Evolutionary conservation across 2,888 invertebrate species (phyloP).

Genomic region (Steromphala cineraria): DNA sequence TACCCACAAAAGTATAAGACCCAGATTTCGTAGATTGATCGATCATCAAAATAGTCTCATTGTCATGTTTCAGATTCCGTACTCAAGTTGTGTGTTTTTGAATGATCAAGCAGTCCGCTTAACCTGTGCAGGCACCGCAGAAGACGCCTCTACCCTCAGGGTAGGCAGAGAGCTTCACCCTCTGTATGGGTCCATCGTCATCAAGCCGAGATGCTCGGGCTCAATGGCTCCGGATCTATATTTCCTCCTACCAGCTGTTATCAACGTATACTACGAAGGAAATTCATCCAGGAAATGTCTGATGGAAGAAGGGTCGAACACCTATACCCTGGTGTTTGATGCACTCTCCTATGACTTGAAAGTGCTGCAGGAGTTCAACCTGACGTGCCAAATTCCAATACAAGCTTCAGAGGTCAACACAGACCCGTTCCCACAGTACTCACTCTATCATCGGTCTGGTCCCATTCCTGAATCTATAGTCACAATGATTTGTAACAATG

Average conservation of each 20-base stretch:
- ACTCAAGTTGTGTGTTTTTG: not conserved
- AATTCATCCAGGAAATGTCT: not conserved
- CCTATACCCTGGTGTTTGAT: not conserved
- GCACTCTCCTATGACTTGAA: not conserved
- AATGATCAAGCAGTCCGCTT: not conserved
- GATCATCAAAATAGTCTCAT: no score
- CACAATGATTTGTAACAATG: not conserved
- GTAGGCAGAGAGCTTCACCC: not conserved
- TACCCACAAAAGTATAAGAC: no score
- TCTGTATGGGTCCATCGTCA: not conserved
- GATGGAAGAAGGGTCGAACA: not conserved
- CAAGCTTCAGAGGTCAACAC: not conserved
- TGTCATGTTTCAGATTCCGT: no score
- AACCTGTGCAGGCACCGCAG: not conserved
- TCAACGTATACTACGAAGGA: not conserved
- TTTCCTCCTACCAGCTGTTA: not conserved
- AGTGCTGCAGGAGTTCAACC: not conserved
- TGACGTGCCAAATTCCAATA: not conserved
- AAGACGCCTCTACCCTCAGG: not conserved
- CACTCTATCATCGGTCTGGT: not conserved
- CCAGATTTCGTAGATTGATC: no score
- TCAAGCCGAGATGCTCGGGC: not conserved
- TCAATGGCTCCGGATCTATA: not conserved
- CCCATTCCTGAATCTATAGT: not conserved
- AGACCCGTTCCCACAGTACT: not conserved